Evolutionary conservation across 2,797 vertebrate genomes (phyloP).

Genomic region (Hoplostethus atlanticus): DNA sequence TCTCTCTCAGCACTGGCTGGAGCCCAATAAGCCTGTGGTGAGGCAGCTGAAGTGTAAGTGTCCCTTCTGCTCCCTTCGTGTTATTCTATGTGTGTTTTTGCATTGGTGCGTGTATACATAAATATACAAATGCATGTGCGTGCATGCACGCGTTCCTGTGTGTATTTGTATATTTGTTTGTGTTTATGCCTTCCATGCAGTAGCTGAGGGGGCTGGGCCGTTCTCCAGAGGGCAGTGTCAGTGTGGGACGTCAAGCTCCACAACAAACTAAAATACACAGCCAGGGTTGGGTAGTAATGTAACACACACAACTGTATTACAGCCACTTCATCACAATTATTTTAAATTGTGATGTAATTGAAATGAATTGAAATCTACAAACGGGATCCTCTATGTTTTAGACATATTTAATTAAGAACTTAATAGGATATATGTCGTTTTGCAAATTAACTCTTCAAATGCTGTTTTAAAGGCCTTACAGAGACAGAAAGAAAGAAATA

Average conservation of each 20-base stretch:
- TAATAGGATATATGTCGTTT: no score
- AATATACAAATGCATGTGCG: background rate
- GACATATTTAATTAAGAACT: no score
- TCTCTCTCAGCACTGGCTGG: conserved; percentile 93
- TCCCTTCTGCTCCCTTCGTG: conserved; percentile 45
- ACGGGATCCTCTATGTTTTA: no score
- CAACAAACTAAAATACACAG: conserved; percentile 17
- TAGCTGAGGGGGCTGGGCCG: conserved; percentile 1
- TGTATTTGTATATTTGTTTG: background rate
- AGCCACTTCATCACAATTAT: background rate
- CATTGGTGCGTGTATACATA: conserved; percentile 1
- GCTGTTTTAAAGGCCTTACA: no score
- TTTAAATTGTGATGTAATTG: no score
- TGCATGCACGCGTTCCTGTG: background rate
- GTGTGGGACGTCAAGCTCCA: conserved; percentile 35
- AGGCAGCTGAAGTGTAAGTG: conserved; percentile 99
- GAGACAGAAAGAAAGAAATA: background rate
- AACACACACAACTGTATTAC: background rate
- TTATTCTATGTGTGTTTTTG: conserved; percentile 11
- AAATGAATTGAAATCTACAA: no score
- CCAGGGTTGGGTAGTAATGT: conserved; percentile 7
- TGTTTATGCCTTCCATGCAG: conserved; percentile 7
- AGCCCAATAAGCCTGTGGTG: conserved; percentile 94
- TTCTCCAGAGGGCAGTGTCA: background rate
- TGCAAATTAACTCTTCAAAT: no score